These are phyloP conservation scores for Hylaeus anthracinus DNA, from an alignment of 1,140 invertebrate species.

Conservation along the genomic window DNA sequence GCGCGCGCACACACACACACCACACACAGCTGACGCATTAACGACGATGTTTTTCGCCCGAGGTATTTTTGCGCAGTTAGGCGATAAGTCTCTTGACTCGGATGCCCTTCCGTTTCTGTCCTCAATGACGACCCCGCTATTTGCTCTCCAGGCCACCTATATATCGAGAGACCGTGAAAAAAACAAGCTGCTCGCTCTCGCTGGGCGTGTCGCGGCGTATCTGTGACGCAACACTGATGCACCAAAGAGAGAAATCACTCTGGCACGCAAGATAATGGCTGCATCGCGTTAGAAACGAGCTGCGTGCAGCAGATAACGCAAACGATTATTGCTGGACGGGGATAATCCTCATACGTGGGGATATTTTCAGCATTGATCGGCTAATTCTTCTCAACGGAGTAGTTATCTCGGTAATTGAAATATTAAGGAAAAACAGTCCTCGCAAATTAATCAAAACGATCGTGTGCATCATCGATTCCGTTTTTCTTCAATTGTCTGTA, in stretches of 20 bases:
- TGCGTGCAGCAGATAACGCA: neutral
- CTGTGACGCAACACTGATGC: neutral
- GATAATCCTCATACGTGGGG: no score
- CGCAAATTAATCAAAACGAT: no score
- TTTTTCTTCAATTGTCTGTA: no score
- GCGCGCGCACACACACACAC: no score
- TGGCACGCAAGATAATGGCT: conserved; percentile 14
- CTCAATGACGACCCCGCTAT: conserved; percentile 34
- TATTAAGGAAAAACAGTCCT: no score
- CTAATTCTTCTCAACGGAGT: no score
- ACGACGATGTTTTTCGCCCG: conserved; percentile 47
- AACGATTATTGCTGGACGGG: conserved; percentile 9
- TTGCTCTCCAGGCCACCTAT: neutral
- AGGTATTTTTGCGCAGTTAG: conserved; percentile 55
- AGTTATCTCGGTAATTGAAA: no score
- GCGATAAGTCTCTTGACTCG: conserved; percentile 51
- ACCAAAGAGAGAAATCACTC: conserved; percentile 30
- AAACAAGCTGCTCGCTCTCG: neutral
- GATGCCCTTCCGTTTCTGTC: conserved; percentile 58
- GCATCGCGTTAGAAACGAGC: conserved; percentile 47
- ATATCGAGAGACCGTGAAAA: conserved; percentile 14
- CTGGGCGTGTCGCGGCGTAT: conserved; percentile 15
- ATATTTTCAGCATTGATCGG: neutral
- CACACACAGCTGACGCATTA: neutral
- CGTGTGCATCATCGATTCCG: no score